A percentile compares a stretch with the other conserved stretches of the same genome.
Evolutionary conservation across 2,888 invertebrate genomes (phyloP).

Genomic region (Dusona sp.): DNA sequence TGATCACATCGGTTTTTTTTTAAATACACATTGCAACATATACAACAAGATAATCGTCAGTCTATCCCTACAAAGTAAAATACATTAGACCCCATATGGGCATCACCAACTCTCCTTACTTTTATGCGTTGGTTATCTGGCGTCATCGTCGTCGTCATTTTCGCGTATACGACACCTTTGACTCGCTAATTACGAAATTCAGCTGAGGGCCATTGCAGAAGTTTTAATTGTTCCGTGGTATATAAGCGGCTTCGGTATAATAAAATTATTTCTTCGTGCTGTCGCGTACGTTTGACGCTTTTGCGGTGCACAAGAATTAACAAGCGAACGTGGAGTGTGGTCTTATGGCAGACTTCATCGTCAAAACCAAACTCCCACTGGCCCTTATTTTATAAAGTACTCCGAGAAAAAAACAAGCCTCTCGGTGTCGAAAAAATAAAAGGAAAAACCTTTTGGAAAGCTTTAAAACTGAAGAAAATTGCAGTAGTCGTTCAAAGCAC

Average conservation of each 20-base stretch:
- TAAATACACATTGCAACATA: too few relatives aligned
- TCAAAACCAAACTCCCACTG: not conserved
- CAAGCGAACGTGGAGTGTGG: constrained; percentile 23
- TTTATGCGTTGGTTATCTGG: constrained; percentile 38
- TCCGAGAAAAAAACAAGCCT: constrained; percentile 51
- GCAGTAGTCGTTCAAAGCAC: too few relatives aligned
- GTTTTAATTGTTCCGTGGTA: constrained; percentile 80
- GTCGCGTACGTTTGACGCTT: constrained; percentile 54
- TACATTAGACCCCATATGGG: not conserved
- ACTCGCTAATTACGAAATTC: constrained; percentile 79
- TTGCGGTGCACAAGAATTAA: constrained; percentile 59
- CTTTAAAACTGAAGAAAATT: too few relatives aligned
- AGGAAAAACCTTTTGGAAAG: not conserved
- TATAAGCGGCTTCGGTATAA: constrained; percentile 78
- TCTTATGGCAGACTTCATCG: constrained; percentile 21
- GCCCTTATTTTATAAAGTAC: not conserved
- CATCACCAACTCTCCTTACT: constrained; percentile 18
- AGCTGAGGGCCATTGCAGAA: constrained; percentile 79
- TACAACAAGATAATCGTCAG: not conserved
- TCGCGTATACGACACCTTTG: not conserved
- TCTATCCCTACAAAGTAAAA: not conserved
- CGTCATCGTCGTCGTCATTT: constrained; percentile 36
- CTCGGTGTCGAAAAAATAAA: not conserved
- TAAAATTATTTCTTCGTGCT: constrained; percentile 77
- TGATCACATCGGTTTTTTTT: too few relatives aligned